These are phyloP conservation scores for Leptodactylus fuscus DNA, from an alignment of 2,113 vertebrate species.

Conservation along the genomic window DNA sequence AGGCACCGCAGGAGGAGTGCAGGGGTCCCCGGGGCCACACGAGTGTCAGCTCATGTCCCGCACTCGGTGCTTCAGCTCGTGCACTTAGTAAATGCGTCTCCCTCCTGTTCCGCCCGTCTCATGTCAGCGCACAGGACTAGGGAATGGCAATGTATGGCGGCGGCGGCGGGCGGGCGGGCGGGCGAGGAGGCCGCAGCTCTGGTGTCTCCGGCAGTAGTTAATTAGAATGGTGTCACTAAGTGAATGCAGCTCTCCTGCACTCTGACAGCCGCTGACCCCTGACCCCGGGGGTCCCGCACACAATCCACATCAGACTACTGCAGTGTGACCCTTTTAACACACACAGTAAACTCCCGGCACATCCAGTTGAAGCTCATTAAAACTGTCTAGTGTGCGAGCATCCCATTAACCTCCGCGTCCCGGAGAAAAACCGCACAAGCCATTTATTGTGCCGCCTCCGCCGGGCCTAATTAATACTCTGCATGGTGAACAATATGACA, in stretches of 20 bases:
- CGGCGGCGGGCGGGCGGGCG: too few relatives aligned
- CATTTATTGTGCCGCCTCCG: constrained; percentile 77
- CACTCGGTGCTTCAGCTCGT: background rate
- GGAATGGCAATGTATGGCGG: too few relatives aligned
- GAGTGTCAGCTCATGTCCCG: background rate
- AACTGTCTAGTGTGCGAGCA: constrained; percentile 84
- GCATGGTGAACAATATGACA: constrained; percentile 73
- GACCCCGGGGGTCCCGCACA: constrained; percentile 74
- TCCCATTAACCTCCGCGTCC: constrained; percentile 84
- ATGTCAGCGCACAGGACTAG: background rate
- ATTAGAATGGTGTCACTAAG: constrained; percentile 99
- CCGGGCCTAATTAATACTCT: constrained; percentile 82
- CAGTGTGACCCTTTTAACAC: constrained; percentile 97
- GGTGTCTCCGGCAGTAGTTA: constrained; percentile 81
- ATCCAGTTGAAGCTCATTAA: constrained; percentile 86
- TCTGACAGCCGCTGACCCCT: constrained; percentile 86
- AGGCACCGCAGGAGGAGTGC: background rate
- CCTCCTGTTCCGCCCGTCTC: constrained; percentile 17
- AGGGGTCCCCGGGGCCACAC: background rate
- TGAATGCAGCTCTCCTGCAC: constrained; percentile 91
- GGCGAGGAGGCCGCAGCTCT: constrained; percentile 53
- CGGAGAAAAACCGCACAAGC: constrained; percentile 66
- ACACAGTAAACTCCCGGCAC: constrained; percentile 82
- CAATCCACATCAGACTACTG: constrained; percentile 90
- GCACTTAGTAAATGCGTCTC: background rate